Conservation (phyloP, 2,888 invertebrate species). For the Hirtodrosophila trivittata region DNA sequence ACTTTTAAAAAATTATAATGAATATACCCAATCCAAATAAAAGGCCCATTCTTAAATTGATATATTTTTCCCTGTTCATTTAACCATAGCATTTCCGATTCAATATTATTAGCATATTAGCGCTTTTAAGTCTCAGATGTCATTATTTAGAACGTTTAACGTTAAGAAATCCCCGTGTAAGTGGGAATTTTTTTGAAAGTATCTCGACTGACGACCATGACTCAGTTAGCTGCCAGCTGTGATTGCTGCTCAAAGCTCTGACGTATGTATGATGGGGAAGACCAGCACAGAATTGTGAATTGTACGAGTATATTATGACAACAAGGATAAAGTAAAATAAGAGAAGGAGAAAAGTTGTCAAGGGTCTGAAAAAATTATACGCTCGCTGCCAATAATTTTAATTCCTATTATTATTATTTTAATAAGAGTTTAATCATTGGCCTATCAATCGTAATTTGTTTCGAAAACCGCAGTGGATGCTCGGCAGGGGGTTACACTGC, state of each 20-base stretch:
- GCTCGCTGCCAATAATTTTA: no score
- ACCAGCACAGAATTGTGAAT: conserved; percentile 38
- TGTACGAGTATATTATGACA: conserved; percentile 23
- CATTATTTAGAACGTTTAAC: conserved; percentile 56
- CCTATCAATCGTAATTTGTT: no score
- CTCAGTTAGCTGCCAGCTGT: conserved; percentile 56
- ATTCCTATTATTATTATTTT: no score
- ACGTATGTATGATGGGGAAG: conserved; percentile 66
- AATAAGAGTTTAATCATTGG: no score
- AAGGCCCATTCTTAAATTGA: conserved; percentile 4
- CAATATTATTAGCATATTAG: conserved; percentile 37
- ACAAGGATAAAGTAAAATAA: conserved; percentile 8
- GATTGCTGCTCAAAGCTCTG: conserved; percentile 36
- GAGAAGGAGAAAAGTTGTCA: no score
- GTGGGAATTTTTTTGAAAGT: conserved; percentile 73
- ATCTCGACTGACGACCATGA: conserved; percentile 54
- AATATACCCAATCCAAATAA: conserved; percentile 35
- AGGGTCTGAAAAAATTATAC: no score
- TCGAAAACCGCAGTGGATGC: no score
- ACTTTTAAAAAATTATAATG: conserved; percentile 66
- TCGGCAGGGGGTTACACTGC: no score
- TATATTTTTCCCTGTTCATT: conserved; percentile 5
- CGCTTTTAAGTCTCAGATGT: conserved; percentile 23
- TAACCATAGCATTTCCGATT: conserved; percentile 68
- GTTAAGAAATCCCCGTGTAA: conserved; percentile 72